phyloP scores from a whole-genome alignment of 2,113 vertebrate species.

The Anser cygnoides region DNA sequence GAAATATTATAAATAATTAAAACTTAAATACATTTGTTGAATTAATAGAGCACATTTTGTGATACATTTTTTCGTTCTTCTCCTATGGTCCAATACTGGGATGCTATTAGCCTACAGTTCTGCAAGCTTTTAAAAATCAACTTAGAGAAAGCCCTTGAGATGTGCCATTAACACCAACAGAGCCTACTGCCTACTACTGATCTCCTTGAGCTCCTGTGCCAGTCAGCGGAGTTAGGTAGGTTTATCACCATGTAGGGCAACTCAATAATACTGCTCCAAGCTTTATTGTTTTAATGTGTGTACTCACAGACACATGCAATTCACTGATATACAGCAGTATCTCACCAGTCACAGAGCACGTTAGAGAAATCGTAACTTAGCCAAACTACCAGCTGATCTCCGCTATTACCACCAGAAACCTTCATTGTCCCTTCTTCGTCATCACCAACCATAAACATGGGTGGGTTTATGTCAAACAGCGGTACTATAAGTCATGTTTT shows the following conservation, averaged over 20 bases:
- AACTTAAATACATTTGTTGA: conserved; percentile 21
- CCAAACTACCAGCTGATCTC: neutral
- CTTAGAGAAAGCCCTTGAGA: neutral
- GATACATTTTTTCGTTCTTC: neutral
- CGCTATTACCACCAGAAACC: neutral
- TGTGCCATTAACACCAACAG: neutral
- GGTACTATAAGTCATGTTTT: neutral
- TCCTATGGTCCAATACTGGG: neutral
- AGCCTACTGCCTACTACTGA: neutral
- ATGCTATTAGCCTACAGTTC: neutral
- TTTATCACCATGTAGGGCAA: neutral
- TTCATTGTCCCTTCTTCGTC: neutral
- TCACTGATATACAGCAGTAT: neutral
- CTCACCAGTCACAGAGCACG: neutral
- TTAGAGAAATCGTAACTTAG: neutral
- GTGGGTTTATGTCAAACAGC: neutral
- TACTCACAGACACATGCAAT: neutral
- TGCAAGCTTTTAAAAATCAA: conserved; percentile 7
- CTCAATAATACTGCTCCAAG: neutral
- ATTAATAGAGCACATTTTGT: neutral
- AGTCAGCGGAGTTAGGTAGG: neutral
- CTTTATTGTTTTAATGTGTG: neutral
- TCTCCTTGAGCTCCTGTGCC: neutral
- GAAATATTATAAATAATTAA: conserved; percentile 49
- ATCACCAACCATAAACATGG: neutral